phyloP scores from a whole-genome alignment of 2,888 invertebrate species.

The Lysandra bellargus region DNA sequence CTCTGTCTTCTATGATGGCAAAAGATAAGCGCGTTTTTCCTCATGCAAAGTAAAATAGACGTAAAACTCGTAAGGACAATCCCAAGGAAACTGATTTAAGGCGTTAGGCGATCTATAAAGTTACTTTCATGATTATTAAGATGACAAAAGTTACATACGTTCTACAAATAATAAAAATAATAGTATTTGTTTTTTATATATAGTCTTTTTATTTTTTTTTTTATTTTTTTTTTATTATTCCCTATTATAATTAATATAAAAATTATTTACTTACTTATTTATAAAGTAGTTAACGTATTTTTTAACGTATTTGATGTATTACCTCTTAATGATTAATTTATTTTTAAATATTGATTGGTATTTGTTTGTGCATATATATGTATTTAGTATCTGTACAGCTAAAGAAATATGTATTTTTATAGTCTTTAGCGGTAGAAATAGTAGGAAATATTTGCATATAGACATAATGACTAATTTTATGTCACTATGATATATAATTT shows the following conservation, averaged over 20 bases:
- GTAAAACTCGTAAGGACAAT: background rate
- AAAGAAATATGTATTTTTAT: background rate
- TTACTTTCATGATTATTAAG: too few relatives aligned
- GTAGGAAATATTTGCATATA: background rate
- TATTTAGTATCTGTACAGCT: background rate
- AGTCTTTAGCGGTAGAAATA: background rate
- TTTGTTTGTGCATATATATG: background rate
- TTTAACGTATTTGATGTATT: too few relatives aligned
- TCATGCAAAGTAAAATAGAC: background rate
- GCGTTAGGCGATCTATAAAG: background rate
- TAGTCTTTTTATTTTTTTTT: too few relatives aligned
- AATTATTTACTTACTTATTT: too few relatives aligned
- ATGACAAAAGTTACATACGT: too few relatives aligned
- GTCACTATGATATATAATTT: constrained; percentile 5
- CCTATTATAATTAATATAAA: too few relatives aligned
- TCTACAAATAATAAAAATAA: too few relatives aligned
- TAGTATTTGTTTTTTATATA: background rate
- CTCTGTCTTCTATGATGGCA: background rate
- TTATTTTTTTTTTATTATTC: too few relatives aligned
- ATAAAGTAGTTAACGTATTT: too few relatives aligned
- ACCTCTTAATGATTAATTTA: too few relatives aligned
- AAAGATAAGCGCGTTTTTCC: constrained; percentile 14
- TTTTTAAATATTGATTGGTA: too few relatives aligned
- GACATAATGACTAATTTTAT: constrained; percentile 1
- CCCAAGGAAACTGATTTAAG: background rate